phyloP scores from a whole-genome alignment of 1,140 invertebrate genomes.

The Drosophila lacteicornis region DNA sequence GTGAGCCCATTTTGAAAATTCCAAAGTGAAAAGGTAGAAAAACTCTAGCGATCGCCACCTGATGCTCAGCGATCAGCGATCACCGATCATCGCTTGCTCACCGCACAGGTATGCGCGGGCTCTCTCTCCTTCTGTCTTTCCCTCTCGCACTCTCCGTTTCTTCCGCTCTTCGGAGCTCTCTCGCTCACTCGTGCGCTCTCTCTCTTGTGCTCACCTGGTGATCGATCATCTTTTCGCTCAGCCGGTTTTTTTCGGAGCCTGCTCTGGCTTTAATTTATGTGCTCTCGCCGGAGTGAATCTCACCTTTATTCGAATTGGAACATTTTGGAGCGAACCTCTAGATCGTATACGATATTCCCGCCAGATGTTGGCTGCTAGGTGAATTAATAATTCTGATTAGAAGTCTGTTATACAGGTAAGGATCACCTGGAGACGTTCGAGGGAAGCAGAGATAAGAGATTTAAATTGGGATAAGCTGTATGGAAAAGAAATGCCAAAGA shows the following conservation, averaged over 20 bases:
- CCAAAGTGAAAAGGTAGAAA: slow-evolving; percentile 14
- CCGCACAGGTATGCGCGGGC: slow-evolving; percentile 54
- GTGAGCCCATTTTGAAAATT: slow-evolving; percentile 73
- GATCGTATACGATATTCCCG: slow-evolving; percentile 74
- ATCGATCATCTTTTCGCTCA: slow-evolving; percentile 79
- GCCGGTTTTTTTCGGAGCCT: slow-evolving; percentile 55
- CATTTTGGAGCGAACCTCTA: slow-evolving; percentile 12
- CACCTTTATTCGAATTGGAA: slow-evolving; percentile 79
- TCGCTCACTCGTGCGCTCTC: slow-evolving; percentile 6
- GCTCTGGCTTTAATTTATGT: slow-evolving; percentile 65
- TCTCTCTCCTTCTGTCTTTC: slow-evolving; percentile 18
- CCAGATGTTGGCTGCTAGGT: neutral
- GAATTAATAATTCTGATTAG: slow-evolving; percentile 37
- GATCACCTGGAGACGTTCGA: slow-evolving; percentile 19
- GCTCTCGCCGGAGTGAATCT: slow-evolving; percentile 73
- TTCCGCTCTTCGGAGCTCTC: slow-evolving; percentile 5
- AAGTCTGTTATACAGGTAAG: slow-evolving; percentile 52
- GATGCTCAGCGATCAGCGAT: slow-evolving; percentile 17
- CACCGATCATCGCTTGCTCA: slow-evolving; percentile 26
- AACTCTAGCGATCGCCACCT: slow-evolving; percentile 38
- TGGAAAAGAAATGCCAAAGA: slow-evolving; percentile 3
- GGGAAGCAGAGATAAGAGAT: slow-evolving; percentile 18
- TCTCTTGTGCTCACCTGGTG: slow-evolving; percentile 44
- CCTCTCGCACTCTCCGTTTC: slow-evolving; percentile 12
- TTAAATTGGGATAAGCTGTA: slow-evolving; percentile 3